Conservation (phyloP, 2,113 vertebrate species). For the Callithrix jacchus region DNA sequence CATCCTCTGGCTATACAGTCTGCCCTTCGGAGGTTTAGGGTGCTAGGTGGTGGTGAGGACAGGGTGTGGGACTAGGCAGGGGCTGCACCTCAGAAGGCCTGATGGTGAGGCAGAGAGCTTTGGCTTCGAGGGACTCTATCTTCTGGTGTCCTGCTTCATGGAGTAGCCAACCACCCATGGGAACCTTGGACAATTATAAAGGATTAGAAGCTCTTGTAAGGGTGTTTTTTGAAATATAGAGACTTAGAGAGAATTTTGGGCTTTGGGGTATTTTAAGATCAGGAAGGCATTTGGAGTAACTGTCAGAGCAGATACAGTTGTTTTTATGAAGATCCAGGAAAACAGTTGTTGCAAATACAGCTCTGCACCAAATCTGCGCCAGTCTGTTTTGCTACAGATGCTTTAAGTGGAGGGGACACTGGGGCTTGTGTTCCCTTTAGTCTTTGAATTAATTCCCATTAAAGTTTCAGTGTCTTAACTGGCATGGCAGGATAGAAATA, state of each 20-base stretch:
- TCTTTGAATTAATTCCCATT: slow-evolving; percentile 5
- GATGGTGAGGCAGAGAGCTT: too few species aligned
- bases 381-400: not conserved
- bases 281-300: not conserved
- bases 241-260: not conserved
- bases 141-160: not conserved
- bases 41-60: not conserved
- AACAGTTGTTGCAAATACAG: not conserved
- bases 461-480: slow-evolving; percentile 9
- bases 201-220: not conserved
- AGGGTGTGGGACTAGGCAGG: not conserved
- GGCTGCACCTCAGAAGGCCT: not conserved
- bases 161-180: not conserved
- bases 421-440: not conserved
- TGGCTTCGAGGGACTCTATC: not conserved
- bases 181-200: not conserved
- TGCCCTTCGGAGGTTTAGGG: not conserved
- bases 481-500: not conserved
- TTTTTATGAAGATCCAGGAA: slow-evolving; percentile 8
- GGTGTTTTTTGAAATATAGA: not conserved
- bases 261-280: not conserved
- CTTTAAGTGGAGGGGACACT: not conserved
- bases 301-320: not conserved
- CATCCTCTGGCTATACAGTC: not conserved
- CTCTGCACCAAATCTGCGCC: not conserved